These are phyloP conservation scores for Syngnathoides biaculeatus DNA, from an alignment of 2,113 vertebrate species.

Conservation along the genomic window DNA sequence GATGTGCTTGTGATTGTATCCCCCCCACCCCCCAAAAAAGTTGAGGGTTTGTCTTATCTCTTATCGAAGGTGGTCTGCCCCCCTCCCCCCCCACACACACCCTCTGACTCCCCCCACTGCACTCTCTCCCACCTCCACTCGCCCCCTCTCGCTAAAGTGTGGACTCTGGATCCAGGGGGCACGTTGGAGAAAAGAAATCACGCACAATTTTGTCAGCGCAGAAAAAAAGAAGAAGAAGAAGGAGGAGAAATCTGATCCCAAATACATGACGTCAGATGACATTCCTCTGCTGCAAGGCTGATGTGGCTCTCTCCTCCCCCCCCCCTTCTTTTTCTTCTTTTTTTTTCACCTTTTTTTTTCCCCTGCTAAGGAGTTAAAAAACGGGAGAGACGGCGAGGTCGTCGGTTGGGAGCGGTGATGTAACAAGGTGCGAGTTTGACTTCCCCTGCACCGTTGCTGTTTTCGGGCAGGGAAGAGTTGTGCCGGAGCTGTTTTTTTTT, in stretches of 20 bases:
- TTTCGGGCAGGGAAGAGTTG: neutral
- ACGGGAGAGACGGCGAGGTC: neutral
- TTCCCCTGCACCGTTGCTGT: no score
- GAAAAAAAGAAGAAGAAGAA: slow-evolving; percentile 27
- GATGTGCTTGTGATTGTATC: neutral
- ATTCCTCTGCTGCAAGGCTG: slow-evolving; percentile 67
- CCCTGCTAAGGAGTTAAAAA: neutral
- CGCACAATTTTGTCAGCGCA: slow-evolving; percentile 1
- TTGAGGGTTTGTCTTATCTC: neutral
- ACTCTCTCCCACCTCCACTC: neutral
- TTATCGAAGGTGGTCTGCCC: neutral
- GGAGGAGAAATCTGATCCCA: slow-evolving; percentile 64
- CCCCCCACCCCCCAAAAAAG: neutral
- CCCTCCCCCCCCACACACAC: neutral
- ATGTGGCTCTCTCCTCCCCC: slow-evolving; percentile 54
- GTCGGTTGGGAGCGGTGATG: neutral
- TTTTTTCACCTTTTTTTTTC: slow-evolving; percentile 17
- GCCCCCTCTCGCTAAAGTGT: neutral
- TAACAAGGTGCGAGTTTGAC: neutral
- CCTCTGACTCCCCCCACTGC: neutral
- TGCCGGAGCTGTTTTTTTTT: neutral
- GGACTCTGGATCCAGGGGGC: slow-evolving; percentile 10
- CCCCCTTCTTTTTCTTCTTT: neutral
- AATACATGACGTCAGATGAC: slow-evolving; percentile 71
- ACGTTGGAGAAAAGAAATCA: slow-evolving; percentile 10